Evolutionary conservation across 2,113 vertebrate species (phyloP).

Genomic region (Danio rerio): DNA sequence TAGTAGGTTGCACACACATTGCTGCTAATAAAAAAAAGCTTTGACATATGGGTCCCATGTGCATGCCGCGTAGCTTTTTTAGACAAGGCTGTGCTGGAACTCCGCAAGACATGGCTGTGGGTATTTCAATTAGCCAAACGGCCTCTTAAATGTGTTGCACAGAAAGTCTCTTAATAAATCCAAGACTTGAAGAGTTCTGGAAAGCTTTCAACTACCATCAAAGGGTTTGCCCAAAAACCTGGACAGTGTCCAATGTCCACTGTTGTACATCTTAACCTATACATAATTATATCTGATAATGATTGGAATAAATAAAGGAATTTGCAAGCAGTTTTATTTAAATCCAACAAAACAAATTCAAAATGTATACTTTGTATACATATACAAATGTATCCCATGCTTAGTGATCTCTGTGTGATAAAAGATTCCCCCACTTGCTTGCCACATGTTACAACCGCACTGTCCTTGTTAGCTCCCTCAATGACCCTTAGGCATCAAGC

Average conservation of each 20-base stretch:
- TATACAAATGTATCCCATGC: no score
- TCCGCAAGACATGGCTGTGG: slow-evolving; percentile 79
- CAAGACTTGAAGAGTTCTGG: slow-evolving; percentile 25
- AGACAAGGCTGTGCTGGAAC: slow-evolving; percentile 67
- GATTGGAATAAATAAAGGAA: background rate
- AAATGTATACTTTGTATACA: background rate
- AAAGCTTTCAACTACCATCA: slow-evolving; percentile 37
- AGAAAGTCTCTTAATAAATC: slow-evolving; percentile 44
- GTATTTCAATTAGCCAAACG: slow-evolving; percentile 79
- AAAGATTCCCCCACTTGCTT: slow-evolving; percentile 31
- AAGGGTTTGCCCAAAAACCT: slow-evolving; percentile 32
- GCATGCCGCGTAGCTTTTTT: slow-evolving; percentile 42
- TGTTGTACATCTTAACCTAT: background rate
- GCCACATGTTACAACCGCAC: slow-evolving; percentile 58
- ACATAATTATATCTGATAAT: background rate
- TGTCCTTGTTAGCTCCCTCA: slow-evolving; percentile 53
- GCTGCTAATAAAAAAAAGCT: slow-evolving; percentile 76
- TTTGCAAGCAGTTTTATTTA: no score
- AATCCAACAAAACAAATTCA: no score
- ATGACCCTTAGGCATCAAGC: slow-evolving; percentile 56
- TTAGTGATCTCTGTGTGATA: background rate
- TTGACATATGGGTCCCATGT: slow-evolving; percentile 80
- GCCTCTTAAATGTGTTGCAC: slow-evolving; percentile 59
- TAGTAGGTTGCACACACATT: slow-evolving; percentile 56
- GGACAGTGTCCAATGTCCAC: background rate